Percentiles rank a stretch among this genome's conserved stretches.
These are phyloP conservation scores for Azemiops feae DNA, from an alignment of 2,113 vertebrate genomes.

Conservation along the genomic window DNA sequence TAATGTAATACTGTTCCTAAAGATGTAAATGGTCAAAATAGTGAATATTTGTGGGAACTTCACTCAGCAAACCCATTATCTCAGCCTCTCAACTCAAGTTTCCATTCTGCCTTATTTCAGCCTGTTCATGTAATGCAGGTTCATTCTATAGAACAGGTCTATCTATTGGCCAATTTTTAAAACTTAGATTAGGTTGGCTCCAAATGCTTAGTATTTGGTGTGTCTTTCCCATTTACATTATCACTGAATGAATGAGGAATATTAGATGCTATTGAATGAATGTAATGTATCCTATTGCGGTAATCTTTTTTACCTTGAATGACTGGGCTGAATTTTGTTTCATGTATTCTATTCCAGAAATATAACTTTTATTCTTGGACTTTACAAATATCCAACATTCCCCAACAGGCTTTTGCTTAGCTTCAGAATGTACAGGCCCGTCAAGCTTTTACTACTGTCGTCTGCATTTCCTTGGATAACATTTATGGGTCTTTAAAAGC, in stretches of 20 bases:
- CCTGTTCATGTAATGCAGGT: neutral
- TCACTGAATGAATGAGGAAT: constrained; percentile 34
- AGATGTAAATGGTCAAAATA: constrained; percentile 9
- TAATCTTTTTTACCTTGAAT: constrained; percentile 48
- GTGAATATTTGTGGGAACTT: constrained; percentile 1
- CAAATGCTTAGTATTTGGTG: constrained; percentile 51
- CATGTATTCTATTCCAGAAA: neutral
- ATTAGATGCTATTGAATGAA: constrained; percentile 1
- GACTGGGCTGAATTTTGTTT: constrained; percentile 40
- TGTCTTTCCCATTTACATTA: constrained; percentile 43
- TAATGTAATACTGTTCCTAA: constrained; percentile 13
- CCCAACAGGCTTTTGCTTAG: constrained; percentile 38
- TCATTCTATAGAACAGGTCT: neutral
- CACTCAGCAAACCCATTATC: neutral
- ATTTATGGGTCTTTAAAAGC: constrained; percentile 52
- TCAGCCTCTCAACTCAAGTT: neutral
- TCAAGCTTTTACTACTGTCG: constrained; percentile 34
- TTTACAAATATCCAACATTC: constrained; percentile 55
- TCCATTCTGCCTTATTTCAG: no score
- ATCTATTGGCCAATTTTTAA: constrained; percentile 21
- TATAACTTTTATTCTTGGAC: constrained; percentile 6
- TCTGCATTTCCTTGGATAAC: constrained; percentile 43
- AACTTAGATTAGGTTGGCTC: constrained; percentile 44
- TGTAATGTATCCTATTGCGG: constrained; percentile 60
- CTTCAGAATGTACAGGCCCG: constrained; percentile 30